phyloP scores from a whole-genome alignment of 1,140 invertebrate genomes.

The Galendromus occidentalis region DNA sequence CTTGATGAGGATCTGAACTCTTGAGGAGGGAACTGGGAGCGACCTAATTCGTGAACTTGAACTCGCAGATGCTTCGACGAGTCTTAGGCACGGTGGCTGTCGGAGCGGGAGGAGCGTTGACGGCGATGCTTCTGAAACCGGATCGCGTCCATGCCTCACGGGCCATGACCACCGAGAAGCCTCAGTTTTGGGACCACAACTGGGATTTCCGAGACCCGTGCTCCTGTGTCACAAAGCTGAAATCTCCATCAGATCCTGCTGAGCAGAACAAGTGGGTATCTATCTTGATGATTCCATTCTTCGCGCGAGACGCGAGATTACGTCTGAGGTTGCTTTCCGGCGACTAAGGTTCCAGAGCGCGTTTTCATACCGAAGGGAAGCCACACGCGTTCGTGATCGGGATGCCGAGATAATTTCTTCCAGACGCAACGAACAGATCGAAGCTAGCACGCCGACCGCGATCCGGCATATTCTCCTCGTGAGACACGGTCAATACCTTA shows the following conservation, averaged over 20 bases:
- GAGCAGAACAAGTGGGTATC: not conserved
- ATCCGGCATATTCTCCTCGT: slow-evolving; percentile 68
- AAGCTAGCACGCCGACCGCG: slow-evolving; percentile 40
- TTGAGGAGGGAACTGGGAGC: too few relatives aligned
- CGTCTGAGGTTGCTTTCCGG: too few relatives aligned
- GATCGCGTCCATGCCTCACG: not conserved
- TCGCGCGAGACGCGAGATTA: too few relatives aligned
- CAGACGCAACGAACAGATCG: slow-evolving; percentile 18
- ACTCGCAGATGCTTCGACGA: not conserved
- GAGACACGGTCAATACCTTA: slow-evolving; percentile 81
- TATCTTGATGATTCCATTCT: not conserved
- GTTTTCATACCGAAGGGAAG: too few relatives aligned
- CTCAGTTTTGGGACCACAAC: not conserved
- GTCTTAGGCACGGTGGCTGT: not conserved
- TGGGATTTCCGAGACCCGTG: not conserved
- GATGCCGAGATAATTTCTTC: not conserved
- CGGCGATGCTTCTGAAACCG: not conserved
- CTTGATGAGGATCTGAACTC: too few relatives aligned
- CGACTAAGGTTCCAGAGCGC: too few relatives aligned
- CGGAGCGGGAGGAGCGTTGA: not conserved
- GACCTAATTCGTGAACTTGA: too few relatives aligned
- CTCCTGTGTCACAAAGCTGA: not conserved
- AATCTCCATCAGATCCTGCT: not conserved
- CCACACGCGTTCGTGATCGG: too few relatives aligned
- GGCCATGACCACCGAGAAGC: not conserved